A percentile compares a stretch with the other conserved stretches of the same genome.
These are phyloP conservation scores for Lithophane leautieri DNA, from an alignment of 2,888 invertebrate genomes.

Conservation along the genomic window DNA sequence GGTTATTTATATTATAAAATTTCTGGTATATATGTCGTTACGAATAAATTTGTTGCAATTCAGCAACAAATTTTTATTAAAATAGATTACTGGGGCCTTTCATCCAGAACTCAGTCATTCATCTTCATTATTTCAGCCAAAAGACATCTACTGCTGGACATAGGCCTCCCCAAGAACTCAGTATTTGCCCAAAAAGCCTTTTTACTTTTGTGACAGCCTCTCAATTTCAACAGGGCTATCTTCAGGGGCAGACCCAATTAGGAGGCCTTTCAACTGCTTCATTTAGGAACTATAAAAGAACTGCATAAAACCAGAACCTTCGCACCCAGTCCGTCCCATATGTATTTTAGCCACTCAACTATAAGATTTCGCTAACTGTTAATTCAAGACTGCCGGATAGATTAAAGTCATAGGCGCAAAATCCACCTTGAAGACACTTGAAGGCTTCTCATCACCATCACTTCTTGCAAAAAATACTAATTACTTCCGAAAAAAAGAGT, in stretches of 20 bases:
- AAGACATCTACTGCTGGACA: too few relatives aligned
- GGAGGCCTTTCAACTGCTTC: neutral
- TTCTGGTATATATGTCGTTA: neutral
- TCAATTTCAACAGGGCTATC: neutral
- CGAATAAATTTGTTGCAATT: too few relatives aligned
- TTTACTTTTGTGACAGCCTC: neutral
- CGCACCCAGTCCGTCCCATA: neutral
- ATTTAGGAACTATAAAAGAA: too few relatives aligned
- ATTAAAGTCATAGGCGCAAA: neutral
- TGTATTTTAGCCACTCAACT: neutral
- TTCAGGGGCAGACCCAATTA: neutral
- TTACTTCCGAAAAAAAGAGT: constrained; percentile 22
- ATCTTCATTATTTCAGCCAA: too few relatives aligned
- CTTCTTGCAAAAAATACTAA: constrained; percentile 27
- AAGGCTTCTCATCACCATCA: constrained; percentile 23
- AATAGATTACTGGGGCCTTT: too few relatives aligned
- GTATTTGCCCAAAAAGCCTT: too few relatives aligned
- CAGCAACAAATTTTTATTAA: neutral
- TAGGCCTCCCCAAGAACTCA: too few relatives aligned
- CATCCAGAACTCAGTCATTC: too few relatives aligned
- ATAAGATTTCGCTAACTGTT: neutral
- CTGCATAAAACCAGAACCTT: neutral
- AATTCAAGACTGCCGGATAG: neutral
- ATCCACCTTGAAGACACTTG: constrained; percentile 6
- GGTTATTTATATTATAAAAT: constrained; percentile 11